Conservation (phyloP, 2,797 vertebrate species). For the Rhinogobio ventralis region DNA sequence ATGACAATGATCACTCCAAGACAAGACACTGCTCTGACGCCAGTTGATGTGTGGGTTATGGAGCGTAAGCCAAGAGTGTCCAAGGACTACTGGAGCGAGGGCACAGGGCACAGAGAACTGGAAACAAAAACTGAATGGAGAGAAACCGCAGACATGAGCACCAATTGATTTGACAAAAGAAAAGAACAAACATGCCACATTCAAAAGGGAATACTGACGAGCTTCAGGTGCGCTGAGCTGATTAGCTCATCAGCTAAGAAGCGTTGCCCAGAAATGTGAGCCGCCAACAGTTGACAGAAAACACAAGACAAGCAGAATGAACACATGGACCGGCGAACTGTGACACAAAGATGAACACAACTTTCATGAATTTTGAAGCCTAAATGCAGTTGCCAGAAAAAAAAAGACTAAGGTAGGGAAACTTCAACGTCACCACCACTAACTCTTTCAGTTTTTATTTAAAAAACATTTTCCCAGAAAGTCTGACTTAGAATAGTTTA, state of each 20-base stretch:
- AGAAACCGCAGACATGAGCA: background rate
- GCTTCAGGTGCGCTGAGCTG: background rate
- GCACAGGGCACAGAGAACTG: background rate
- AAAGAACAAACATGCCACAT: background rate
- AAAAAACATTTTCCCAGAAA: too few species aligned
- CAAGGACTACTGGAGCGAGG: too few species aligned
- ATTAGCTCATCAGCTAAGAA: background rate
- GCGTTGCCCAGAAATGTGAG: background rate
- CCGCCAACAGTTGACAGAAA: background rate
- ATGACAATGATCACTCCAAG: background rate
- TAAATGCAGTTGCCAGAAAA: too few species aligned
- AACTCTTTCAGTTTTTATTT: too few species aligned
- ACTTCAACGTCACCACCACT: too few species aligned
- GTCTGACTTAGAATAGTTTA: too few species aligned
- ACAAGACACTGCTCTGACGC: background rate
- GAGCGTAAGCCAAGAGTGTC: too few species aligned
- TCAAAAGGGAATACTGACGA: background rate
- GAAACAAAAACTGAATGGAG: background rate
- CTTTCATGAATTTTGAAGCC: too few species aligned
- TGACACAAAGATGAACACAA: background rate
- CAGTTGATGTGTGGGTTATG: too few species aligned
- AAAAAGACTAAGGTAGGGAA: too few species aligned
- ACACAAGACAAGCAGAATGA: background rate
- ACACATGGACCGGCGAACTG: background rate
- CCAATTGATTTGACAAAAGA: background rate